Conservation (phyloP, 2,888 invertebrate species). For the Odontocerum albicorne region DNA sequence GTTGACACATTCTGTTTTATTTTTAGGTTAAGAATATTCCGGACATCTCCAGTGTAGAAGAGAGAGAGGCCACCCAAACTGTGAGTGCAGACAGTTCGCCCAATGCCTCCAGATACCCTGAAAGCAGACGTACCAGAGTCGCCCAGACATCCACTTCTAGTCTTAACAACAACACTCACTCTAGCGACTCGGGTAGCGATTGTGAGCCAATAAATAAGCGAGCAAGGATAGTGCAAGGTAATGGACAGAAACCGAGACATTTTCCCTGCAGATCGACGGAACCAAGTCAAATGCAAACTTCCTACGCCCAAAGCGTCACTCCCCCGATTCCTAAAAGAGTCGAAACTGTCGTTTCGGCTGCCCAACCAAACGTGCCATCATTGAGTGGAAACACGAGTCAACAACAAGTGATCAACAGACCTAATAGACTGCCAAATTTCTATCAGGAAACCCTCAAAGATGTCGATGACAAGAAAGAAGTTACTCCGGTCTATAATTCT, state of each 20-base stretch:
- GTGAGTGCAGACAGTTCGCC: conserved; percentile 53
- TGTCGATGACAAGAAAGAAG: conserved; percentile 12
- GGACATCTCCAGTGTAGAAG: conserved; percentile 69
- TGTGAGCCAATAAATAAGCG: conserved; percentile 20
- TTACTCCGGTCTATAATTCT: conserved; percentile 22
- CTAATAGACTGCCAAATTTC: conserved; percentile 28
- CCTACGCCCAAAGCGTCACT: background rate
- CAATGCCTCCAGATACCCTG: conserved; percentile 38
- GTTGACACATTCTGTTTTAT: no score
- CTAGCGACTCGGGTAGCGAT: conserved; percentile 32
- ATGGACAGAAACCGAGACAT: conserved; percentile 5
- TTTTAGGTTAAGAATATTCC: conserved; percentile 68
- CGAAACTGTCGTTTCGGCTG: no score
- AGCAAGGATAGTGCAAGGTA: conserved; percentile 6
- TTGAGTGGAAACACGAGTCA: no score
- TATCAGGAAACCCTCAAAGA: conserved; percentile 32
- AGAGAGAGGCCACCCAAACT: conserved; percentile 52
- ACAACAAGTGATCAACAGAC: no score
- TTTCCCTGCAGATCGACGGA: background rate
- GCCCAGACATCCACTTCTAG: background rate
- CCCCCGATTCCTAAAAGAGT: background rate
- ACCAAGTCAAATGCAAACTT: background rate
- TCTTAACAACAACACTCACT: conserved; percentile 21
- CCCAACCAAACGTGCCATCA: no score
- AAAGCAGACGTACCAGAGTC: conserved; percentile 8